Evolutionary conservation across 2,797 vertebrate species (phyloP), one percentile per base, ranked within the genome.

Genomic region (Coracias cyanogaster): DNA sequence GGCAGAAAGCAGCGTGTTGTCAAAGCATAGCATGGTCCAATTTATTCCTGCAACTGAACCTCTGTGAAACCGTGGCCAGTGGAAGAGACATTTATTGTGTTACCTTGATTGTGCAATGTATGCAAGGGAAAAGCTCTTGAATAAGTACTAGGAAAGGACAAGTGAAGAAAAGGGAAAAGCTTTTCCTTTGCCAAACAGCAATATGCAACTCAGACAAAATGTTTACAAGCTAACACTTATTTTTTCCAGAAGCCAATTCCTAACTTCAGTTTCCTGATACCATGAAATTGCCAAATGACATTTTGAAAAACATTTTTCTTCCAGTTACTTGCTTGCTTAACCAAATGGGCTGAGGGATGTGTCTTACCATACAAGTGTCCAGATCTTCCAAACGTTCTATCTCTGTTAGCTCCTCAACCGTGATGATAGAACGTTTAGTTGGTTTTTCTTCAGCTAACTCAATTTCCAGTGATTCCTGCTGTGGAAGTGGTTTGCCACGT

Each of bases 321-420:
- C 13, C 54, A 31, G 4, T 51, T 52, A 74, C 19, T 43, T 52
- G 51, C 4, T 5, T 15, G 12, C 14, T 72, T 43, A 76, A 45
- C 18, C 10, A 35, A 62, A 51, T 0, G 3, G n/a, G 28, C 37
- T 74, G 15, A 43, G 54, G n/a, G 82, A 54, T 24, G 61, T 49
- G 69, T 82, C 98, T 97, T 97, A 99, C 99, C 99, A 99, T 99
- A 97, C 99, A 99, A 3, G 99, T 98, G 88, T 99, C 99, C 81
- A 99, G 97, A 67, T 99, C 99, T 31, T 99, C 99, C 83, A 99
- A 97, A 84, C 99, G 98, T 95, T 99, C 99, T 26, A 98, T 98
- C 96, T 99, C 99, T 29, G 99, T 98, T 46, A 99, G 67, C 84
- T 99, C 99, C 26, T 98, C 98, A 12, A 97, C 96, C 0, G 95